Percentiles rank a stretch among this genome's conserved stretches.
Conservation (phyloP, 2,797 vertebrate genomes). For the Acanthiza pusilla region DNA sequence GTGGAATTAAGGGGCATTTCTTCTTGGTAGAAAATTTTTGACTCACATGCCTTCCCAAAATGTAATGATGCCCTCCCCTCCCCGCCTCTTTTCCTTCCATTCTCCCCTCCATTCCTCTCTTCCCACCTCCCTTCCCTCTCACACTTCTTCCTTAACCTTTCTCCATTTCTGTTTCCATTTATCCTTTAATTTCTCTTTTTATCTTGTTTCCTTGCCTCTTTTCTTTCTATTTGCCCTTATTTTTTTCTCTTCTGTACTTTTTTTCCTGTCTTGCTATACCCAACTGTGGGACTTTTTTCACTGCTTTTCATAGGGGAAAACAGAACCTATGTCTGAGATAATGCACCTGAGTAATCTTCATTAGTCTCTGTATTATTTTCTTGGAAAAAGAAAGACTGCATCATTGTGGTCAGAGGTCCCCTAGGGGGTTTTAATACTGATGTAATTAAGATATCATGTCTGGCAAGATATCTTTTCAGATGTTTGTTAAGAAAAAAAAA, state of each 20-base stretch:
- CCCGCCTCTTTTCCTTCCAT: too few species aligned
- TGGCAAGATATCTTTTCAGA: neutral
- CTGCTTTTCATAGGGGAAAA: neutral
- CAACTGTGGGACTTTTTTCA: neutral
- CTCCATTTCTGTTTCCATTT: neutral
- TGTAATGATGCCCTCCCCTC: neutral
- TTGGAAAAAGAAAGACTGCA: neutral
- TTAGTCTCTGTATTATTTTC: neutral
- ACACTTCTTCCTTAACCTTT: too few species aligned
- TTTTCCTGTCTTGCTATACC: neutral
- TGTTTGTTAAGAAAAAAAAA: neutral
- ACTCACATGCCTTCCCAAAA: neutral
- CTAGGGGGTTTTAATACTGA: neutral
- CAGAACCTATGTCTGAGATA: neutral
- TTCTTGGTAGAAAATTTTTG: neutral
- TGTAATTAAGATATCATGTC: neutral
- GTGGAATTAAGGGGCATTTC: neutral
- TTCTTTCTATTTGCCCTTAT: neutral
- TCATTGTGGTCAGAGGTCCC: neutral
- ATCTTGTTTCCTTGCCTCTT: neutral
- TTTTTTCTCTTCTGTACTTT: neutral
- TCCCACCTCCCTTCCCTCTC: too few species aligned
- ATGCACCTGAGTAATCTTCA: neutral
- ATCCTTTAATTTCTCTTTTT: neutral
- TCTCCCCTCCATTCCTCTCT: too few species aligned